These are phyloP conservation scores for Macrosiphum euphorbiae DNA, from an alignment of 2,888 invertebrate genomes.

Conservation along the genomic window DNA sequence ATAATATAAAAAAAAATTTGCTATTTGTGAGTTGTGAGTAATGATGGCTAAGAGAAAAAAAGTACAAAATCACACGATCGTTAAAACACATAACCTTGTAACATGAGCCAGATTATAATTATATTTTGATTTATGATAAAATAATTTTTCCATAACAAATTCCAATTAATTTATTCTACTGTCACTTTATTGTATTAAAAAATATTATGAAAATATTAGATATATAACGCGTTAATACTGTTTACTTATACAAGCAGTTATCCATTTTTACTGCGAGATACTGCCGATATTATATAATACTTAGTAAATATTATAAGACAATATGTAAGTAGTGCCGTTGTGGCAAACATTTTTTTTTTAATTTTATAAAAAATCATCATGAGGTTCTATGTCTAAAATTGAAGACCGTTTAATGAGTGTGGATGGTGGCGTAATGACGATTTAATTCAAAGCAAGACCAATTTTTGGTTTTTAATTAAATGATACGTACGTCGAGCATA, in stretches of 20 bases:
- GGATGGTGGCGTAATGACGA: background rate
- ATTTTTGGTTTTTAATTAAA: background rate
- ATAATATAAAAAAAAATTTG: background rate
- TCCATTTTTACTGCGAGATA: background rate
- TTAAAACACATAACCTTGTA: background rate
- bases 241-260: background rate
- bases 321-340: background rate
- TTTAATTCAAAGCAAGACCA: background rate
- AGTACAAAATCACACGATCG: background rate
- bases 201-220: background rate
- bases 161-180: background rate
- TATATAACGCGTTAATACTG: background rate
- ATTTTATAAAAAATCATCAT: background rate
- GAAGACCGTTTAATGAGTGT: background rate
- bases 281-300: background rate
- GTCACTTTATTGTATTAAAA: background rate
- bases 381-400: background rate
- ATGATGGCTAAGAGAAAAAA: background rate
- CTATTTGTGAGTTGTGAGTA: background rate
- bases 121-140: background rate
- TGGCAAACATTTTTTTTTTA: background rate
- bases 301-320: background rate
- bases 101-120: background rate
- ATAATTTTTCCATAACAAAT: background rate
- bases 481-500: background rate